Evolutionary conservation across 2,888 invertebrate genomes (phyloP), one percentile per base, ranked within the genome.

Genomic region (Ennomos fuscantarius): DNA sequence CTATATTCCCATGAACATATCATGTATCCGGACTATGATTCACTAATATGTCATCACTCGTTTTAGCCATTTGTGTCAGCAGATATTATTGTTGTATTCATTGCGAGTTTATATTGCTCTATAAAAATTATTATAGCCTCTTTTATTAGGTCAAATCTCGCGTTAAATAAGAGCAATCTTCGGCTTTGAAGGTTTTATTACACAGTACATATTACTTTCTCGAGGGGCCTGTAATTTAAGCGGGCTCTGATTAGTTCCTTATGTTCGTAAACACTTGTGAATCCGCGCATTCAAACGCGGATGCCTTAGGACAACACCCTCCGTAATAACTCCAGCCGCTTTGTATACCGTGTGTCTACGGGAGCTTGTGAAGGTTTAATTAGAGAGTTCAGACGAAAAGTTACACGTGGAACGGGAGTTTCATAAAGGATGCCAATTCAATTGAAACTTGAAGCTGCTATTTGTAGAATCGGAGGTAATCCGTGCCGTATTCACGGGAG

Each of bases 161-260:
- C 31, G 3, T 8, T 40, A 12, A 35, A 40, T 13, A 31, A 39
- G 11, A 42, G 50, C 46, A 51, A 55, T 39, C 15, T 32, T 34
- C 37, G 13, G 44, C 10, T 43, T 60, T 48, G 47, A 65, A 59
- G 50, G 65, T 60, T 61, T 62, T 60, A 15, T 56, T 48, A 42
- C 43, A 46, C 35, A 63, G 82, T 74, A 67, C 76, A 68, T 63
- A 70, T 75, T 76, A 73, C 79, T 48, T 47, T 47, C 51, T 66
- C 60, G 64, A 70, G 73, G 68, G 69, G 66, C 58, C 60, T 72
- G 76, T 72, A 70, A 79, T 69, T 70, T 67, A 66, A 72, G 63
- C 69, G 55, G 35, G 46, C 53, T 66, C 69, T 70, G 64, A 78
- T 76, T 76, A 78, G 74, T 67, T 66, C 63, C 64, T 65, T 62